Base-by-base conservation (phyloP, 2,113 vertebrate genomes). In the Alexandromys fortis region DNA sequence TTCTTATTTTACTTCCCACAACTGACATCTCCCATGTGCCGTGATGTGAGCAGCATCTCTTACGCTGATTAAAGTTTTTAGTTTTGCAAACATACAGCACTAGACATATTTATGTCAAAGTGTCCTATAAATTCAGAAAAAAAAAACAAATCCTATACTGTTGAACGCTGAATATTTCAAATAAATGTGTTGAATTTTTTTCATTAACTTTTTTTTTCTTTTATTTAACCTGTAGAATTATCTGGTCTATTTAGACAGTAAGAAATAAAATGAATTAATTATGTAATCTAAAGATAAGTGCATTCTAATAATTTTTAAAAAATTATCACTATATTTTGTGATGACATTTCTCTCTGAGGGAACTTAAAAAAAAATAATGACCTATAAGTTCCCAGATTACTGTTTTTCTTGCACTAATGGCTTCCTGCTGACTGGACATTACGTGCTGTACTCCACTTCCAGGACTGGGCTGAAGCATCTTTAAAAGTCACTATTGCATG, bases 241-340 rank as follows among this genome's bases (percentile, higher is more conserved):
- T 72, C 8, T 79, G 13, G 12, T 33, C 83, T 90, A 70, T 73
- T 89, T 94, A 72, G 35, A 55, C 86, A 52, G 33, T 35, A 7
- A 92, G 7, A 82, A 79, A 92, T 68, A 85, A 65, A 91, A 90
- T 49, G 1, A 49, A 58, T 78, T 93, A 85, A 82, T 72, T 92
- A 81, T 73, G 17, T 42, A 67, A 73, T 70, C 8, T 67, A 30
- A 90, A 81, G 90, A 58, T 21, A 91, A 70, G 5, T 52, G 10
- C 14, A 47, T 90, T 96, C 7, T 86, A 90, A 92, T 86, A 82
- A 61, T 90, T 86, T 55, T 86, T 72, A 89, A 3, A 3, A 58
- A 82, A 47, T 45, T 9, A 63, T 42, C 26, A 45, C 52, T 85
- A 45, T 58, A 58, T 86, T 79, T 79, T 4, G 14, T 47, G 63